phyloP scores from a whole-genome alignment of 2,888 invertebrate genomes.

The Capitulum mitella region DNA sequence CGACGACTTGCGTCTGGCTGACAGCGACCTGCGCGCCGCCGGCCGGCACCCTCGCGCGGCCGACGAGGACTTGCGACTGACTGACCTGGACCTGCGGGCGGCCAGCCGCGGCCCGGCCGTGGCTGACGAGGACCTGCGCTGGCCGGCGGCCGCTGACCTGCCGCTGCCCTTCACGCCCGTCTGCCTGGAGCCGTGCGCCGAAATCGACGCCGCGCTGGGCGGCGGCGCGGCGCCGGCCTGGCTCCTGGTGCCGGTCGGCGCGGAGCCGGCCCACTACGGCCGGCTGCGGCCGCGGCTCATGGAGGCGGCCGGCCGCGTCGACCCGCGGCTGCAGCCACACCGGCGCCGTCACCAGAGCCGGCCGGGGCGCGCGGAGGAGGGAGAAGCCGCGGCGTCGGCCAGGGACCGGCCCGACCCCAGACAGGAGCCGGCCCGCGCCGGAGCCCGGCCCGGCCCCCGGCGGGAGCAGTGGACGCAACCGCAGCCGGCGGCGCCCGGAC shows the following conservation, averaged over 20 bases:
- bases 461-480: too few species aligned
- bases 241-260: slow-evolving; percentile 47
- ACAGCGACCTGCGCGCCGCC: neutral
- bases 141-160: neutral
- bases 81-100: neutral
- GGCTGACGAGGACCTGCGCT: neutral
- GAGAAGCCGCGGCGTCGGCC: neutral
- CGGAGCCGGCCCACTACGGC: slow-evolving; percentile 63
- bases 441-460: neutral
- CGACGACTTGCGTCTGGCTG: slow-evolving; percentile 10
- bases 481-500: neutral
- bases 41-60: neutral
- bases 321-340: slow-evolving; percentile 5
- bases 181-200: slow-evolving; percentile 47
- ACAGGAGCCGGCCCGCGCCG: neutral
- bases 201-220: slow-evolving; percentile 73
- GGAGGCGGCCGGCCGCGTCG: neutral
- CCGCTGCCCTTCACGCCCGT: slow-evolving; percentile 62
- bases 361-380: neutral
- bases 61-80: neutral
- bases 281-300: neutral
- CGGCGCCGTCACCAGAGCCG: slow-evolving; percentile 29
- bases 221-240: slow-evolving; percentile 67
- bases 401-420: neutral
- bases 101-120: neutral